Percentiles rank a stretch among this genome's conserved stretches.
Conservation (phyloP, 2,888 invertebrate genomes). For the Arctia plantaginis region DNA sequence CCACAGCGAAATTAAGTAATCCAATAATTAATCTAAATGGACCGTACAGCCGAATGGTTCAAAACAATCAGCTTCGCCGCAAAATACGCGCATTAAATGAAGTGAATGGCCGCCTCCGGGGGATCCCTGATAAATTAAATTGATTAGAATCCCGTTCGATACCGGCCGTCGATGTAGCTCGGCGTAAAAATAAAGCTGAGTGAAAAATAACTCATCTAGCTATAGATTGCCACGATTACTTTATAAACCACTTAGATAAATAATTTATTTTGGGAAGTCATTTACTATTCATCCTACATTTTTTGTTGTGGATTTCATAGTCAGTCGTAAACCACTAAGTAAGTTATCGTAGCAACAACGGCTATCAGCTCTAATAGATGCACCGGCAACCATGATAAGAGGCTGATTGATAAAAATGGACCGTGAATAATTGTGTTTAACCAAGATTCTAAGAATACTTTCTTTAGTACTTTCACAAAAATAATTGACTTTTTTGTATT, state of each 20-base stretch:
- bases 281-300: not conserved
- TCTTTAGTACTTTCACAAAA: not conserved
- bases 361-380: not conserved
- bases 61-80: constrained; percentile 86
- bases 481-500: no score
- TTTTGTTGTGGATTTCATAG: not conserved
- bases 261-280: constrained; percentile 51
- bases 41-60: constrained; percentile 86
- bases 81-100: constrained; percentile 87
- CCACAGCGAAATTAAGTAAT: constrained; percentile 84
- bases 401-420: no score
- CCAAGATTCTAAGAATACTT: no score
- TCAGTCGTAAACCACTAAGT: not conserved
- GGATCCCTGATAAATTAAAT: constrained; percentile 87
- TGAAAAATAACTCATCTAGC: constrained; percentile 79
- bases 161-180: constrained; percentile 77
- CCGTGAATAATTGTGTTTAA: not conserved
- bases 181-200: constrained; percentile 82
- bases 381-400: not conserved
- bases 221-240: constrained; percentile 59
- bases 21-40: constrained; percentile 87
- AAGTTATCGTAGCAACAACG: not conserved
- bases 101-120: constrained; percentile 85
- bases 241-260: constrained; percentile 60
- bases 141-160: constrained; percentile 86